These are phyloP conservation scores for Pungitius pungitius DNA, from an alignment of 2,113 vertebrate species.

Conservation along the genomic window DNA sequence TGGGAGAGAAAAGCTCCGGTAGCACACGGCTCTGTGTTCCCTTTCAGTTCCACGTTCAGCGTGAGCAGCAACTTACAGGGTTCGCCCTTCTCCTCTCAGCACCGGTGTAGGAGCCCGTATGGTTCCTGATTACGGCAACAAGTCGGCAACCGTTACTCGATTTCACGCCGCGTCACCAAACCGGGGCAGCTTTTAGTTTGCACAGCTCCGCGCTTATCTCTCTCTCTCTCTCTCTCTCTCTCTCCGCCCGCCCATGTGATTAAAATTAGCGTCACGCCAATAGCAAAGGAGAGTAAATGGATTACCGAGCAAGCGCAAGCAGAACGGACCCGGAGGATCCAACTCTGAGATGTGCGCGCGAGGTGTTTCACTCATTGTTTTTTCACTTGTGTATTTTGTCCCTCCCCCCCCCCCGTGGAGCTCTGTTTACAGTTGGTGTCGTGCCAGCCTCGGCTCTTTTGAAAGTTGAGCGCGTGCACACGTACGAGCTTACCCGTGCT, in stretches of 20 bases:
- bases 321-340: slow-evolving; percentile 33
- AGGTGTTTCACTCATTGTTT: slow-evolving; percentile 27
- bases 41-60: slow-evolving; percentile 11
- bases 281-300: slow-evolving; percentile 68
- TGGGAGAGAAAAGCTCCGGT: neutral
- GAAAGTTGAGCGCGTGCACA: slow-evolving; percentile 1
- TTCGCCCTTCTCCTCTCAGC: slow-evolving; percentile 4
- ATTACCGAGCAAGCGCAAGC: slow-evolving; percentile 67
- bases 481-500: neutral
- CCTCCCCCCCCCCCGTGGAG: too few relatives aligned
- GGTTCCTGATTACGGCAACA: slow-evolving; percentile 43
- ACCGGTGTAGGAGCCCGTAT: slow-evolving; percentile 20
- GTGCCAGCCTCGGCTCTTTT: neutral
- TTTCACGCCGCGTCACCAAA: slow-evolving; percentile 56
- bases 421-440: slow-evolving; percentile 15
- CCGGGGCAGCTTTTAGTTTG: slow-evolving; percentile 50
- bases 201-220: slow-evolving; percentile 54
- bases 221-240: too few relatives aligned
- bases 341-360: slow-evolving; percentile 20
- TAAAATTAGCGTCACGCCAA: slow-evolving; percentile 67
- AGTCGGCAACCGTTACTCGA: slow-evolving; percentile 48
- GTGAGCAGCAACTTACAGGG: neutral
- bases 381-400: slow-evolving; percentile 9
- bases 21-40: slow-evolving; percentile 26
- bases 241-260: slow-evolving; percentile 51